These are phyloP conservation scores for Dione juno DNA, from an alignment of 2,888 invertebrate genomes.

Conservation along the genomic window DNA sequence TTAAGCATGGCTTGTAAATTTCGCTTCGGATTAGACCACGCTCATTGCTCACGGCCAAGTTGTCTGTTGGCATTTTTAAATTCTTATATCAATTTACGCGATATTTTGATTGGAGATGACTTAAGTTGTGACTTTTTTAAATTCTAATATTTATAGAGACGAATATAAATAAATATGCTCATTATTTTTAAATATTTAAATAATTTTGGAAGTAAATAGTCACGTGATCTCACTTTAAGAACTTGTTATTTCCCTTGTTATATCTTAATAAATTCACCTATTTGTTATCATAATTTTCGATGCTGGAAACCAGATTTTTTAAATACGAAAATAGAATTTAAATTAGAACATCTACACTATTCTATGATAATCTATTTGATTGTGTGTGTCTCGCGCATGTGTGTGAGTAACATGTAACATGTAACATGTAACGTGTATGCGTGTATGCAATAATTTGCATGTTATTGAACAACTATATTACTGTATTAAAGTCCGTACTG, in stretches of 20 bases:
- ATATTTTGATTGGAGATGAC: constrained; percentile 1
- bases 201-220: no score
- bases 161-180: not conserved
- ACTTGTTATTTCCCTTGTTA: no score
- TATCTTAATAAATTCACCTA: no score
- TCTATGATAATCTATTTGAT: not conserved
- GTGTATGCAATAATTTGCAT: constrained; percentile 22
- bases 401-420: not conserved
- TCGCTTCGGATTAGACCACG: constrained; percentile 14
- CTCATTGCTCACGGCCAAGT: not conserved
- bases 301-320: no score
- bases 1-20: not conserved
- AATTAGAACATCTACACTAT: no score
- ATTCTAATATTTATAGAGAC: not conserved
- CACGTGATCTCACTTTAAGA: no score
- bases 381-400: not conserved
- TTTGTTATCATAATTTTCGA: no score
- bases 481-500: constrained; percentile 91
- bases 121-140: not conserved
- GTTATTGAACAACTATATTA: constrained; percentile 76
- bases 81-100: constrained; percentile 10
- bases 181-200: not conserved
- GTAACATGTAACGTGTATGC: not conserved
- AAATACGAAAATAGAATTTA: no score
- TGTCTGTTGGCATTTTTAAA: not conserved